These are phyloP conservation scores for Diuraphis noxia DNA, from an alignment of 1,140 invertebrate species.

Conservation along the genomic window DNA sequence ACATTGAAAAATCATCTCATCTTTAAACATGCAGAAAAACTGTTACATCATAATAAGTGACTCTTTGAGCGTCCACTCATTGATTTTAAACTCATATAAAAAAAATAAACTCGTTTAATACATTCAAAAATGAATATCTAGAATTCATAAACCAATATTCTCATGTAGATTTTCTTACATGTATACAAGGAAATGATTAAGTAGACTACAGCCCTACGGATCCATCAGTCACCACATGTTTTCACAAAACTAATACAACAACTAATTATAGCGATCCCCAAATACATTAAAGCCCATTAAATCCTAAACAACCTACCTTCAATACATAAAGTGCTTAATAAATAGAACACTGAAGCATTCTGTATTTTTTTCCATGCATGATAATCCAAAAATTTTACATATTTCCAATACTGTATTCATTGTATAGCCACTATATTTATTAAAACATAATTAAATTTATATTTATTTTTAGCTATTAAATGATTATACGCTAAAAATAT, in stretches of 20 bases:
- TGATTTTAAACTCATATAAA: background rate
- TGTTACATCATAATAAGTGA: background rate
- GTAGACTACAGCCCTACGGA: background rate
- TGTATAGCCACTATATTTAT: background rate
- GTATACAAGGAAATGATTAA: background rate
- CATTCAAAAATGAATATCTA: background rate
- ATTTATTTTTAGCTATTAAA: background rate
- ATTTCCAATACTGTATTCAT: too few species aligned
- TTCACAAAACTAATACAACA: background rate
- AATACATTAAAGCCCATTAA: background rate
- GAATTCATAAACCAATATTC: background rate
- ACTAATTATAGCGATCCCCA: background rate
- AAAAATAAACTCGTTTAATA: background rate
- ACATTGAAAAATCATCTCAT: background rate
- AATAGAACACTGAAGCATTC: background rate
- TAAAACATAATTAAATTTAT: background rate
- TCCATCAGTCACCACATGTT: background rate
- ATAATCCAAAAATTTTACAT: background rate
- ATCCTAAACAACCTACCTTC: background rate
- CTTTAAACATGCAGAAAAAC: background rate
- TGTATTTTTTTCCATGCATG: background rate
- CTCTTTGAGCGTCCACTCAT: background rate
- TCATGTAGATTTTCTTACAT: background rate
- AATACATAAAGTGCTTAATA: background rate
- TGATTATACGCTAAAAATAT: background rate